Evolutionary conservation across 2,888 invertebrate species (phyloP).

Genomic region (Eupithecia exiguata): DNA sequence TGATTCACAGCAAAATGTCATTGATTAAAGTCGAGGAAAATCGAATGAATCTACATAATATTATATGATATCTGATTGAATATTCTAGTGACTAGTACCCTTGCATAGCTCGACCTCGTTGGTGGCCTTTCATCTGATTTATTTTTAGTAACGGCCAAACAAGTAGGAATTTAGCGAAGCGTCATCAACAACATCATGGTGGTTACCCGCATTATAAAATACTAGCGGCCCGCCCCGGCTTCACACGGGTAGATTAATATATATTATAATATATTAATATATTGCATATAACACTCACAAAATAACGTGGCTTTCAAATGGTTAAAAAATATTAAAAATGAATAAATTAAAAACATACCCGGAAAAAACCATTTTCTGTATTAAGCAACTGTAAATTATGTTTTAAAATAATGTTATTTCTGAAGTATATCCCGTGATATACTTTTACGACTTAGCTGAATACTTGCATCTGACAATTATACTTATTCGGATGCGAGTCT

Average conservation of each 20-base stretch:
- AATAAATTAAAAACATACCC: not conserved
- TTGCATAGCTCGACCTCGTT: conserved; percentile 51
- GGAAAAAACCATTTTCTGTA: not conserved
- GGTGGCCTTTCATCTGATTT: conserved; percentile 55
- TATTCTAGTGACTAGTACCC: not conserved
- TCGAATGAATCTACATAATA: not conserved
- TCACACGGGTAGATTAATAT: too few species aligned
- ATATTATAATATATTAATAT: too few species aligned
- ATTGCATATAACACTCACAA: too few species aligned
- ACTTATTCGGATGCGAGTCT: not conserved
- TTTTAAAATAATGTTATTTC: not conserved
- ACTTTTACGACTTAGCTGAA: not conserved
- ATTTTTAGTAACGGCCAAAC: conserved; percentile 49
- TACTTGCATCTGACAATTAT: not conserved
- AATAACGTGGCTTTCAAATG: too few species aligned
- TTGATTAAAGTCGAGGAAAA: not conserved
- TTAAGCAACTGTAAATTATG: too few species aligned
- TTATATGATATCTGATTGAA: not conserved
- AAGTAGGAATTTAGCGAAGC: conserved; percentile 28
- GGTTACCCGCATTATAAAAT: not conserved
- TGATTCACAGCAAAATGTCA: not conserved
- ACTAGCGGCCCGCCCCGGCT: too few species aligned
- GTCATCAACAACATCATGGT: not conserved
- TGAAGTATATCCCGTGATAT: not conserved
- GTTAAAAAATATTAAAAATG: too few species aligned